These are phyloP conservation scores for Boloria euphrosyne DNA, from an alignment of 2,888 invertebrate genomes.

Conservation along the genomic window DNA sequence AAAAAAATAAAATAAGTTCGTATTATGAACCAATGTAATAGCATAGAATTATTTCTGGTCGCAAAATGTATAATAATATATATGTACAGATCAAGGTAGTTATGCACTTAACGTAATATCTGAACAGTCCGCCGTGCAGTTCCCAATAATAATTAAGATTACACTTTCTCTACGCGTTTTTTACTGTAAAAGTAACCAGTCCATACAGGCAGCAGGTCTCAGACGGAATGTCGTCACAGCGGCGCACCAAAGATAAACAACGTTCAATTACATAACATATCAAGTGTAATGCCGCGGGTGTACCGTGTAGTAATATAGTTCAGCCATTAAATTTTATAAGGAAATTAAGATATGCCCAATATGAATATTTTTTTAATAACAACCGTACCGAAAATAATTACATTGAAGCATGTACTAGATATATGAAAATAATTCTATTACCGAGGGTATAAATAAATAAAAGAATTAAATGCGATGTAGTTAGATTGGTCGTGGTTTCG, in stretches of 20 bases:
- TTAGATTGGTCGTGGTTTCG: no score
- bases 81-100: background rate
- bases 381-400: no score
- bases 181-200: conserved; percentile 24
- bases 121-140: conserved; percentile 22
- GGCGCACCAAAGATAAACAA: conserved; percentile 23
- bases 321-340: background rate
- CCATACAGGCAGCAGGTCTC: conserved; percentile 2
- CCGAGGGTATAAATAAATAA: no score
- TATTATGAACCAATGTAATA: conserved; percentile 14
- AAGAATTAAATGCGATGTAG: no score
- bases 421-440: no score
- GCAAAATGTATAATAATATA: background rate
- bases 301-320: background rate
- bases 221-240: conserved; percentile 32
- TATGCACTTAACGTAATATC: background rate
- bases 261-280: conserved; percentile 21
- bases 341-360: background rate
- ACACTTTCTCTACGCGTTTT: conserved; percentile 35
- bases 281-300: background rate
- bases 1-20: conserved; percentile 7
- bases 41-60: background rate
- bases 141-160: conserved; percentile 36
- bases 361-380: background rate
- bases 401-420: no score